A percentile compares a stretch with the other conserved stretches of the same genome.
Evolutionary conservation across 2,888 invertebrate species (phyloP).

Genomic region (Cremastobaeus sp.): DNA sequence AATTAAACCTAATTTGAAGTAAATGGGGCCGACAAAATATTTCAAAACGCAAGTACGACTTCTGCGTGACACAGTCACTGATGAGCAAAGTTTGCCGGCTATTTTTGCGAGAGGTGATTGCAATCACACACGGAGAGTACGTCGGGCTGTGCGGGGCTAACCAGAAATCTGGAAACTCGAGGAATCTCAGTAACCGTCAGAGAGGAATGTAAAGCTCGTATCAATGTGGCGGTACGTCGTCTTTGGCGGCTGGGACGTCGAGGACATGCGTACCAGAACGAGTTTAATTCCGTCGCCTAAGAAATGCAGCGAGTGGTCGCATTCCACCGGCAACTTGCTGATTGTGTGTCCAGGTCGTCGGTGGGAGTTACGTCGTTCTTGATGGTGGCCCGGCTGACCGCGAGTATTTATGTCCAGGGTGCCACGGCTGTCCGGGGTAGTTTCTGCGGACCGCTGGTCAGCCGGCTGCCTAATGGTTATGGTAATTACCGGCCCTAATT

Average conservation of each 20-base stretch:
- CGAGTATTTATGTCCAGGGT: constrained; percentile 76
- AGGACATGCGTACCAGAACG: constrained; percentile 70
- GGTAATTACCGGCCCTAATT: constrained; percentile 78
- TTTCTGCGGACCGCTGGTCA: constrained; percentile 67
- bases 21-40: too few relatives aligned
- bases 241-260: constrained; percentile 60
- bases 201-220: constrained; percentile 51
- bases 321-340: constrained; percentile 78
- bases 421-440: constrained; percentile 70
- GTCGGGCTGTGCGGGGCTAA: constrained; percentile 4
- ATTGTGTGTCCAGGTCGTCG: constrained; percentile 76
- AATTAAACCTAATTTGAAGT: too few relatives aligned
- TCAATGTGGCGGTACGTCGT: constrained; percentile 53
- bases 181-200: constrained; percentile 51
- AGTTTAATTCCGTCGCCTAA: constrained; percentile 78
- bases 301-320: constrained; percentile 76
- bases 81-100: constrained; percentile 4
- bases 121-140: not conserved
- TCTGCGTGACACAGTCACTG: too few relatives aligned
- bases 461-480: constrained; percentile 76
- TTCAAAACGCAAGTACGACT: too few relatives aligned
- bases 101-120: constrained; percentile 5
- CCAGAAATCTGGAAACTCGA: constrained; percentile 53
- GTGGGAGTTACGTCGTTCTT: constrained; percentile 69
- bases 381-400: constrained; percentile 73